Conservation (phyloP, 2,888 invertebrate species). For the Synergus laeviventris region DNA sequence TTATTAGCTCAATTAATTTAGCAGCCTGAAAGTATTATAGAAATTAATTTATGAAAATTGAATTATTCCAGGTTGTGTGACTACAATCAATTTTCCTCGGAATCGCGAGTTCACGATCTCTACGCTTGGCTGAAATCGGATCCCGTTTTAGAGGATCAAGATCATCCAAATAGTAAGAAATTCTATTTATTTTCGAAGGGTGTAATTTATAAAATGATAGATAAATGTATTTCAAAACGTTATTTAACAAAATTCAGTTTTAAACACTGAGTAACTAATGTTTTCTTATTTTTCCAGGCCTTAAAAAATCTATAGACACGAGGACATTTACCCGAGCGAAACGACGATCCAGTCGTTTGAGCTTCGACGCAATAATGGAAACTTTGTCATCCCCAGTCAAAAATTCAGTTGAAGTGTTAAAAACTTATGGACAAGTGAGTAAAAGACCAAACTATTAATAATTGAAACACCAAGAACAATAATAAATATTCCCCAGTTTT, state of each 20-base stretch:
- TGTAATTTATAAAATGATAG: neutral
- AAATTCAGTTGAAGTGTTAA: slow-evolving; percentile 23
- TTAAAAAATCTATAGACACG: slow-evolving; percentile 78
- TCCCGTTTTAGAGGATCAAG: slow-evolving; percentile 9
- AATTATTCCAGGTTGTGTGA: slow-evolving; percentile 20
- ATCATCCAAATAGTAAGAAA: slow-evolving; percentile 12
- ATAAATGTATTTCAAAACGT: neutral
- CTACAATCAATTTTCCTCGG: slow-evolving; percentile 21
- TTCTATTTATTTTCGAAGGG: neutral
- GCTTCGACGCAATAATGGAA: slow-evolving; percentile 77
- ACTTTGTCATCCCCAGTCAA: slow-evolving; percentile 51
- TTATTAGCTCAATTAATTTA: neutral
- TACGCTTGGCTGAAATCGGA: slow-evolving; percentile 31
- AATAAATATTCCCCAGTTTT: no score
- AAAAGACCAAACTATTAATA: slow-evolving; percentile 27
- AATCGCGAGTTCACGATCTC: slow-evolving; percentile 35
- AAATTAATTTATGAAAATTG: neutral
- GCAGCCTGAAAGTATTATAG: neutral
- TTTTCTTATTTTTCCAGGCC: slow-evolving; percentile 48
- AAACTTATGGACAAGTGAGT: slow-evolving; percentile 38
- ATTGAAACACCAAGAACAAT: slow-evolving; percentile 24
- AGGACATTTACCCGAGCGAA: slow-evolving; percentile 85
- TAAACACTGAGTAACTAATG: neutral
- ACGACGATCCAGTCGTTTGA: slow-evolving; percentile 79
- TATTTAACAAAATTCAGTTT: neutral